These are phyloP conservation scores for Troides helena DNA, from an alignment of 2,888 invertebrate genomes.

Conservation along the genomic window DNA sequence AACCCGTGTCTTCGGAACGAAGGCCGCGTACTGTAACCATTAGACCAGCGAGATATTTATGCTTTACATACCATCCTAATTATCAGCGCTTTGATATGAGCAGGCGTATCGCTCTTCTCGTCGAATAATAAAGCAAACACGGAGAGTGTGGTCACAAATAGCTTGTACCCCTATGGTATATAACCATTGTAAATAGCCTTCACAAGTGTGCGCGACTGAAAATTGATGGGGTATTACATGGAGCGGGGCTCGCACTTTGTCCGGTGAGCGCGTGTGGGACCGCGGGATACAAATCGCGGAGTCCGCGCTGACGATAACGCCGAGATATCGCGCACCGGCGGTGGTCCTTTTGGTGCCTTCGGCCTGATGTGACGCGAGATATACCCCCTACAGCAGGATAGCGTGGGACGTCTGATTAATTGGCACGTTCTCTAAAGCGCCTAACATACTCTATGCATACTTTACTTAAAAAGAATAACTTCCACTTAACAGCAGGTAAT, in stretches of 20 bases:
- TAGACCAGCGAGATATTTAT: too few species aligned
- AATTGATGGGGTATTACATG: slow-evolving; percentile 35
- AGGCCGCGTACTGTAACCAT: too few species aligned
- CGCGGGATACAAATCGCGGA: slow-evolving; percentile 34
- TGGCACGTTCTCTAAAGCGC: neutral
- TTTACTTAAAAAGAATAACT: too few species aligned
- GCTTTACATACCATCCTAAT: too few species aligned
- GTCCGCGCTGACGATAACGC: slow-evolving; percentile 34
- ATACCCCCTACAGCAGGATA: neutral
- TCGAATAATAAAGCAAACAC: too few species aligned
- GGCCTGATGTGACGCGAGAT: slow-evolving; percentile 3
- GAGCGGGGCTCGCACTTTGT: slow-evolving; percentile 30
- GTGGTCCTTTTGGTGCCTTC: slow-evolving; percentile 24
- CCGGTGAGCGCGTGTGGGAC: slow-evolving; percentile 33
- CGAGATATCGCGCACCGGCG: slow-evolving; percentile 31
- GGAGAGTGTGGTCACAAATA: too few species aligned
- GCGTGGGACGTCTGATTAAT: slow-evolving; percentile 17
- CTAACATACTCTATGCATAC: too few species aligned
- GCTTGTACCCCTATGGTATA: too few species aligned
- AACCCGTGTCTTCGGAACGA: too few species aligned
- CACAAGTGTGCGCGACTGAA: slow-evolving; percentile 22
- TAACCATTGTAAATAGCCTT: slow-evolving; percentile 21
- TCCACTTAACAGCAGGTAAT: too few species aligned
- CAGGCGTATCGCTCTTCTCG: too few species aligned
- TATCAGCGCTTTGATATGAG: too few species aligned